Conservation (phyloP, 2,888 invertebrate genomes). For the Torymus aiolomorphi region DNA sequence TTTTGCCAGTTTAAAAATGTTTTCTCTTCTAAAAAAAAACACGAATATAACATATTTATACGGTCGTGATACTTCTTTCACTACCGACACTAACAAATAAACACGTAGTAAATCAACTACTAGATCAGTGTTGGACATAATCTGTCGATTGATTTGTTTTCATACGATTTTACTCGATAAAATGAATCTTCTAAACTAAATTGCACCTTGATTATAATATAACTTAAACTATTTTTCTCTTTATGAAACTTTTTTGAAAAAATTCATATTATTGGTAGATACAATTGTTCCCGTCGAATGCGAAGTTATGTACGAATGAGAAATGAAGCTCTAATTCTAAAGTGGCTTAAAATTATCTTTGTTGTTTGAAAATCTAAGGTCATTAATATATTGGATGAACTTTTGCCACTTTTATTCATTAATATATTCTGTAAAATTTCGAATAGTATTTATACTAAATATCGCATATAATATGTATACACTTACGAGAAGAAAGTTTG, state of each 20-base stretch:
- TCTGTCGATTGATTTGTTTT: neutral
- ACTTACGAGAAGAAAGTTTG: too few relatives aligned
- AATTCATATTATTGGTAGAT: neutral
- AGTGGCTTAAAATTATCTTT: too few relatives aligned
- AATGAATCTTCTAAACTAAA: slow-evolving; percentile 4
- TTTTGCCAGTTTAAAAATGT: slow-evolving; percentile 9
- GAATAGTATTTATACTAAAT: too few relatives aligned
- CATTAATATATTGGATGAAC: too few relatives aligned
- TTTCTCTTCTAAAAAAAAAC: neutral
- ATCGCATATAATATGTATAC: too few relatives aligned
- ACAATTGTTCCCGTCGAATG: neutral
- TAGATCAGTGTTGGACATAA: slow-evolving; percentile 33
- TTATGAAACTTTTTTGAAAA: neutral
- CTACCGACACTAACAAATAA: neutral
- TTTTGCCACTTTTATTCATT: too few relatives aligned
- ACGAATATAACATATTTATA: slow-evolving; percentile 24
- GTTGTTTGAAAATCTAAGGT: too few relatives aligned
- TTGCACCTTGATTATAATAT: neutral
- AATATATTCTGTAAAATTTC: too few relatives aligned
- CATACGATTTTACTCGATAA: neutral
- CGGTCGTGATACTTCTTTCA: neutral
- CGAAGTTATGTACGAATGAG: neutral
- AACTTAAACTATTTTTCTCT: neutral
- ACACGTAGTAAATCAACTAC: neutral
- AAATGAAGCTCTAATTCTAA: too few relatives aligned